Evolutionary conservation across 2,797 vertebrate species (phyloP).

Genomic region (Siniperca scherzeri): DNA sequence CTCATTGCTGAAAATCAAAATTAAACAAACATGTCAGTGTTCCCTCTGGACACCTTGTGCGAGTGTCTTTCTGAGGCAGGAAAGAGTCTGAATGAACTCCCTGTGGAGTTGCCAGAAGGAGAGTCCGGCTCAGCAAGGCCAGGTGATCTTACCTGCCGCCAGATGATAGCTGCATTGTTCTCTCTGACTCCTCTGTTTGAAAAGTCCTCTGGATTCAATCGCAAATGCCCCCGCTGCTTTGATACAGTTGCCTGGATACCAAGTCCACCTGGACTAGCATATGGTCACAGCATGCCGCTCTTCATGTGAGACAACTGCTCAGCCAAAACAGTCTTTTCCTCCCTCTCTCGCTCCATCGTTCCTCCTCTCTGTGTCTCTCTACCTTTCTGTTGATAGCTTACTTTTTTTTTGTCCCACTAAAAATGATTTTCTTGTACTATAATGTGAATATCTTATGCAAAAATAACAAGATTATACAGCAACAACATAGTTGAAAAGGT

Average conservation of each 20-base stretch:
- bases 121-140: conserved; percentile 67
- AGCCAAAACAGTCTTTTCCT: conserved; percentile 74
- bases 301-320: conserved; percentile 80
- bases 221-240: conserved; percentile 81
- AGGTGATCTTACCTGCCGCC: conserved; percentile 82
- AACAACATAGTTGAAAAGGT: conserved; percentile 8
- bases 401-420: conserved; percentile 37
- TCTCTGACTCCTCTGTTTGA: conserved; percentile 77
- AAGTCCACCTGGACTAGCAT: conserved; percentile 87
- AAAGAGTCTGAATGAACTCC: conserved; percentile 76
- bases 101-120: conserved; percentile 77
- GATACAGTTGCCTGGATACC: conserved; percentile 86
- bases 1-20: conserved; percentile 58
- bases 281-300: conserved; percentile 85
- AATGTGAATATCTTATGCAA: conserved; percentile 15
- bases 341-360: conserved; percentile 37
- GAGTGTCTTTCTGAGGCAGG: conserved; percentile 55
- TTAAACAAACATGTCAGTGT: conserved; percentile 72
- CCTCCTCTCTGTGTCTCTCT: conserved; percentile 29
- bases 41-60: conserved; percentile 66
- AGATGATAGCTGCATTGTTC: conserved; percentile 83
- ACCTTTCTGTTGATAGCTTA: conserved; percentile 42
- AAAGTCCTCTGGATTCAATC: conserved; percentile 82
- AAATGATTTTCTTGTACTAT: conserved; percentile 25
- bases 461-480: conserved; percentile 37